A percentile compares a stretch with the other conserved stretches of the same genome.
Conservation (phyloP, 2,888 invertebrate species). For the Tryphoninae sp. region DNA sequence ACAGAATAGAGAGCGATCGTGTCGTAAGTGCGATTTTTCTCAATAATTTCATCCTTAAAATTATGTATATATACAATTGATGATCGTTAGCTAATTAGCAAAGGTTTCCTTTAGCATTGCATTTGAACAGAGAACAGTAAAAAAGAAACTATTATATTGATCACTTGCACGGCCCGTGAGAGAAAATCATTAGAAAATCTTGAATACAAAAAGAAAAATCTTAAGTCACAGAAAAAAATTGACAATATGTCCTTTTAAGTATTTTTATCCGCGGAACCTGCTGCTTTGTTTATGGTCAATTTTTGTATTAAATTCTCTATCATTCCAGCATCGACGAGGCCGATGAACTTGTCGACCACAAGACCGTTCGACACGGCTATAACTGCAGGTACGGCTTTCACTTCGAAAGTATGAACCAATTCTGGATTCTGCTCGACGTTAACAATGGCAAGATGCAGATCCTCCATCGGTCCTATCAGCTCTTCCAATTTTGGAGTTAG, state of each 20-base stretch:
- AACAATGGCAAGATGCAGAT: constrained; percentile 90
- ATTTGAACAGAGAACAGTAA: not conserved
- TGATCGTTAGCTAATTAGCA: not conserved
- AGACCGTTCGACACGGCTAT: constrained; percentile 91
- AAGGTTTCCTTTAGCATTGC: not conserved
- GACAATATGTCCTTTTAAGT: constrained; percentile 43
- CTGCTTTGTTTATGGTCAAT: constrained; percentile 72
- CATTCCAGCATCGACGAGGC: constrained; percentile 91
- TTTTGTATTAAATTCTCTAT: constrained; percentile 90
- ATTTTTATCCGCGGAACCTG: constrained; percentile 57
- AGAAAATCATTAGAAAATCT: not conserved
- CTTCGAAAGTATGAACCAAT: constrained; percentile 90
- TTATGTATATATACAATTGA: constrained; percentile 37
- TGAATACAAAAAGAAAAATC: not conserved
- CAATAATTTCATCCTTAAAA: not conserved
- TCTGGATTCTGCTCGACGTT: constrained; percentile 92
- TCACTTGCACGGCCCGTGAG: not conserved
- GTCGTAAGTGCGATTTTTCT: not conserved
- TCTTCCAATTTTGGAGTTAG: constrained; percentile 92
- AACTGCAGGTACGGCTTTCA: constrained; percentile 92
- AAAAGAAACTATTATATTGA: not conserved
- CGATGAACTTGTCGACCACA: constrained; percentile 93
- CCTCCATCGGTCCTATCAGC: constrained; percentile 87
- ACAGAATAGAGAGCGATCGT: constrained; percentile 44
- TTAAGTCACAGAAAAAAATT: not conserved